Conservation (phyloP, 2,888 invertebrate species). For the Rambutsinella grinnellia region DNA sequence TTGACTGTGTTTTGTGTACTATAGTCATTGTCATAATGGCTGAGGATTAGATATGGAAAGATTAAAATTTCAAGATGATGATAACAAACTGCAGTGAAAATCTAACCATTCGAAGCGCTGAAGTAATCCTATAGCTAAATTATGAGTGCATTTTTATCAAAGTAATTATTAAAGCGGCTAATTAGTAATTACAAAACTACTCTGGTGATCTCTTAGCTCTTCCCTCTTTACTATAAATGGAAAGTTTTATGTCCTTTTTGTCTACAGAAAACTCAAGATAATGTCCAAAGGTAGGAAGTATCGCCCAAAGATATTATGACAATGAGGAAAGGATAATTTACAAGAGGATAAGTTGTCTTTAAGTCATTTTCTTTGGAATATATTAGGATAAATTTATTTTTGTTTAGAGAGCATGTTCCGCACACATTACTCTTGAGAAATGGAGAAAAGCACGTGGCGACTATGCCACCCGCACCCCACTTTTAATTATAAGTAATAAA, state of each 20-base stretch:
- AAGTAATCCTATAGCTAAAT: too few relatives aligned
- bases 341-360: neutral
- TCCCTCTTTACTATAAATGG: neutral
- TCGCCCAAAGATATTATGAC: neutral
- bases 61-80: too few relatives aligned
- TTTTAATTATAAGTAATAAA: slow-evolving; percentile 41
- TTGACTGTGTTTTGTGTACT: too few relatives aligned
- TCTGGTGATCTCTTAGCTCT: neutral
- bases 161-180: neutral
- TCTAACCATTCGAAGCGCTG: too few relatives aligned
- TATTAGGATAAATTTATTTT: slow-evolving; percentile 24
- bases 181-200: too few relatives aligned
- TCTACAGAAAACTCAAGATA: too few relatives aligned
- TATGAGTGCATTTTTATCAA: too few relatives aligned
- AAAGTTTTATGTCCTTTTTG: too few relatives aligned
- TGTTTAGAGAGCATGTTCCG: slow-evolving; percentile 27
- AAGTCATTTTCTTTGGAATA: slow-evolving; percentile 1
- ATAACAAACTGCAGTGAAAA: too few relatives aligned
- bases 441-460: slow-evolving; percentile 37
- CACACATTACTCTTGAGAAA: slow-evolving; percentile 24
- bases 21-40: too few relatives aligned
- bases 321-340: neutral
- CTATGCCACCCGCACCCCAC: slow-evolving; percentile 13
- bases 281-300: too few relatives aligned
- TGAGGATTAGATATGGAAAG: too few relatives aligned